Base-by-base conservation (phyloP, 2,113 vertebrate species). In the Zeus faber region DNA sequence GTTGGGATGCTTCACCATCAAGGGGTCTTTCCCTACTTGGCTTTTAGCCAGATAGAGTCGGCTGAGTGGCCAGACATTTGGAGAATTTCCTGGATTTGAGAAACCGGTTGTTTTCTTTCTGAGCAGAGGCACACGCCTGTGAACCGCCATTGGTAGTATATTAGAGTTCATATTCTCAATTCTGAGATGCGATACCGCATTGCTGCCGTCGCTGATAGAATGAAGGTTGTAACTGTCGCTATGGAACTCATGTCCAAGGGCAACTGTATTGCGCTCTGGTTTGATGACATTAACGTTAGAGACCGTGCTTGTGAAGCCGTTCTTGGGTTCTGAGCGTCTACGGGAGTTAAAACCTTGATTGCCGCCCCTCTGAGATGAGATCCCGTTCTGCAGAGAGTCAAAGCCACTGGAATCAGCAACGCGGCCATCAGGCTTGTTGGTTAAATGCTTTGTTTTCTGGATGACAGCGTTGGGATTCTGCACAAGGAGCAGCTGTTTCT, bases 381-480 rank as follows among this genome's bases (percentile, higher is more conserved):
- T n/a, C 6, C 11, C 11, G 8, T 10, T 51, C 22, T 44, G 48
- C 1, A 6, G 4, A 24, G 25, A 49, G 57, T 49, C 20, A 0
- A 33, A 37, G 20, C 5, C 31, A 33, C 6, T 17, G 17, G 25
- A 27, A 46, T 9, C 14, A 2, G 20, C n/a, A 54, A 13, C 18
- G 1, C 6, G 20, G 2, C 1, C 5, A 3, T 13, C 1, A 18
- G 1, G 6, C 5, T 10, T 25, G 13, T 37, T n/a, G 5, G 31
- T 24, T 2, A 29, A 26, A 6, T 44, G 26, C 49, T 14, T 50
- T 41, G 0, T 25, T 22, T 61, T 33, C n/a, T 68, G 58, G 22
- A 24, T 24, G 13, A 3, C 16, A 47, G 23, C n/a, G 18, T 20
- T 1, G 6, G 0, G 23, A 26, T 51, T 58, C 21, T 49, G 55